Conservation (phyloP, 2,797 vertebrate genomes). For the Pitangus sulphuratus region DNA sequence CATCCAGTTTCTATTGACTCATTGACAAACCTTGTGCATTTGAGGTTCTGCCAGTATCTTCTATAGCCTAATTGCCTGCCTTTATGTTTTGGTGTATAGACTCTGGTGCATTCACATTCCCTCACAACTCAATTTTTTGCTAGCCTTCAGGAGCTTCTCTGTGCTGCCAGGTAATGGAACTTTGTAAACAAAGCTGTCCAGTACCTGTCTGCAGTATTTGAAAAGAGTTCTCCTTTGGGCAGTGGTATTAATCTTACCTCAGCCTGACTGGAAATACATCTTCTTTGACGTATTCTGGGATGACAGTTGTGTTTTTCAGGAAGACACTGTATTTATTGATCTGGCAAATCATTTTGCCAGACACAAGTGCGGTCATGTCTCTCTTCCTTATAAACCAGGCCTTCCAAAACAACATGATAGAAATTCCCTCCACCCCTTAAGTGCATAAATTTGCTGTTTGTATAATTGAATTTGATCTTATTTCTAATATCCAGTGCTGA, state of each 20-base stretch:
- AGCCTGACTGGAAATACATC: conserved; percentile 15
- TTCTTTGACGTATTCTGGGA: not conserved
- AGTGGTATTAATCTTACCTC: conserved; percentile 15
- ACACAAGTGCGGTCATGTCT: not conserved
- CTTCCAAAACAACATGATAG: not conserved
- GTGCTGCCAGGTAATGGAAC: not conserved
- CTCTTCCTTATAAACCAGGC: not conserved
- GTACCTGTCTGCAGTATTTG: not conserved
- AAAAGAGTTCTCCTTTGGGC: conserved; percentile 13
- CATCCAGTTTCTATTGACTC: not conserved
- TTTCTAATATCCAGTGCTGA: not conserved
- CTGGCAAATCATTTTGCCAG: conserved; percentile 25
- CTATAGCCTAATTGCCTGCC: not conserved
- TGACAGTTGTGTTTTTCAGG: conserved; percentile 31
- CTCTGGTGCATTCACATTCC: not conserved
- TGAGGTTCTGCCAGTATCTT: not conserved
- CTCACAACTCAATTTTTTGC: not conserved
- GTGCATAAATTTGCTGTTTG: conserved; percentile 28
- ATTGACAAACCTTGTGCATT: not conserved
- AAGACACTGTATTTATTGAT: conserved; percentile 49
- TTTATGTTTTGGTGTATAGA: not conserved
- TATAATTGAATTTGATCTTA: not conserved
- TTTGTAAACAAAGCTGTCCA: not conserved
- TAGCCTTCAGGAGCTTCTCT: not conserved
- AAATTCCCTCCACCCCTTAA: conserved; percentile 35